Percentiles rank a stretch among this genome's conserved stretches.
Evolutionary conservation across 1,140 invertebrate genomes (phyloP).

Genomic region (Schlechtendalia chinensis): DNA sequence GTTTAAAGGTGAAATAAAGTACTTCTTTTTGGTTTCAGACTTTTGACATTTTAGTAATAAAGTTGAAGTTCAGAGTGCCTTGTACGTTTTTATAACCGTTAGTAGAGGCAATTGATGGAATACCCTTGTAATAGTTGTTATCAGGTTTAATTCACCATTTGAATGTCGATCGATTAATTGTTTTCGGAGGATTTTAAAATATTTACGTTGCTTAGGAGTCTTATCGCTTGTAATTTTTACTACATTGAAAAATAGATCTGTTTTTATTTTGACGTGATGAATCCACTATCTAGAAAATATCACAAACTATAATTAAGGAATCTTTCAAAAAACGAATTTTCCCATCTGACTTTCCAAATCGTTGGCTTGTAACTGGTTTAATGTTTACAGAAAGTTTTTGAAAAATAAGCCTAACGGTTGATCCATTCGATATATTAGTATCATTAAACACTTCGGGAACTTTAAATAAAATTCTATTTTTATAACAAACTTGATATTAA

Average conservation of each 20-base stretch:
- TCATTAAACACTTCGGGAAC: background rate
- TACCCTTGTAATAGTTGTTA: background rate
- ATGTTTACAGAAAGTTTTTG: background rate
- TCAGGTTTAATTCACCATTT: background rate
- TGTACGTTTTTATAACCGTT: background rate
- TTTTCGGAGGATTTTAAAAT: background rate
- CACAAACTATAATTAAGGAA: background rate
- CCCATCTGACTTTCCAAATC: background rate
- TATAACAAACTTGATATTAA: background rate
- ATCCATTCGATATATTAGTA: background rate
- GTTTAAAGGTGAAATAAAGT: background rate
- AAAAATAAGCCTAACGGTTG: background rate
- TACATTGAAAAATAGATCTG: background rate
- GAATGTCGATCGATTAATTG: background rate
- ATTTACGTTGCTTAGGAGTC: background rate
- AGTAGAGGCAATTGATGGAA: background rate
- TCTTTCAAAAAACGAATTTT: background rate
- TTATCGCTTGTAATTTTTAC: slow-evolving; percentile 2
- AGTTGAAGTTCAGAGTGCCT: background rate
- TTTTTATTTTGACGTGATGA: background rate
- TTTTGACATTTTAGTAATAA: slow-evolving; percentile 1
- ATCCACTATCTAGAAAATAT: background rate
- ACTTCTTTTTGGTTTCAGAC: background rate
- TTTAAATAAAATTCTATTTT: background rate
- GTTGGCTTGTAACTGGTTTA: background rate